phyloP scores from a whole-genome alignment of 2,888 invertebrate species.

The Lymantria dispar region DNA sequence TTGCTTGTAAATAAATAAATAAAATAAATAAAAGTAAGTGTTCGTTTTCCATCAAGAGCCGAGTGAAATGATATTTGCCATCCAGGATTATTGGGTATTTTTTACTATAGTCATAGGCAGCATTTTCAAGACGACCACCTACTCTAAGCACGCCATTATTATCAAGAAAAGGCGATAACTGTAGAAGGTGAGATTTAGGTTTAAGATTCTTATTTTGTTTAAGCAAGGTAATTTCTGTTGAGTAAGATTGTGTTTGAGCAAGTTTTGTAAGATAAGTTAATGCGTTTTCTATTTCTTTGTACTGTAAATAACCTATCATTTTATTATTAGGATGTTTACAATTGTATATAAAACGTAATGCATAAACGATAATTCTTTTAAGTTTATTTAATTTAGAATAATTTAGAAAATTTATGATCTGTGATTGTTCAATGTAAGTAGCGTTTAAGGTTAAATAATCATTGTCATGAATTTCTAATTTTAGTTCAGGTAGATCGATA shows the following conservation, averaged over 20 bases:
- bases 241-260: background rate
- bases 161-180: background rate
- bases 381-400: too few species aligned
- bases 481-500: background rate
- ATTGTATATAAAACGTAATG: background rate
- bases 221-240: background rate
- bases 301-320: background rate
- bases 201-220: background rate
- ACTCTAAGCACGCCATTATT: too few species aligned
- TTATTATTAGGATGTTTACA: background rate
- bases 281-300: too few species aligned
- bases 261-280: too few species aligned
- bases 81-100: background rate
- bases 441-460: too few species aligned
- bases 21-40: conserved; percentile 5
- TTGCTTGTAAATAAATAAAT: too few species aligned
- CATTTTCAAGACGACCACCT: background rate
- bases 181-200: background rate
- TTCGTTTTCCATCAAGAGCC: background rate
- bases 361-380: too few species aligned
- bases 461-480: background rate
- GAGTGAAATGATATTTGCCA: background rate
- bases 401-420: too few species aligned
- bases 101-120: background rate
- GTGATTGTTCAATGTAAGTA: too few species aligned